Evolutionary conservation across 2,888 invertebrate genomes (phyloP).

Genomic region (Cephus runcator): DNA sequence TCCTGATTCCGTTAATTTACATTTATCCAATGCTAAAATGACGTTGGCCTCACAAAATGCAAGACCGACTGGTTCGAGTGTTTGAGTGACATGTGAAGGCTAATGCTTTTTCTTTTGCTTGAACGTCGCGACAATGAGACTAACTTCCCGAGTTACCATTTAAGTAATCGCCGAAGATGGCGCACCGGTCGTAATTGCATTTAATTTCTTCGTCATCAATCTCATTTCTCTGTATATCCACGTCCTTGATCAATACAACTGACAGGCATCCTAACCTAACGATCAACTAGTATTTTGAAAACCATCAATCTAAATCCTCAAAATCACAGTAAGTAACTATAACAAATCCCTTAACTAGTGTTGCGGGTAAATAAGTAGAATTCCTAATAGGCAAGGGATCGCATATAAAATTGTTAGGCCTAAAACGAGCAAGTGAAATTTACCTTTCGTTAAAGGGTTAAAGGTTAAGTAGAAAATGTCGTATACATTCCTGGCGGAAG

Average conservation of each 20-base stretch:
- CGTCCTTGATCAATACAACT: constrained; percentile 5
- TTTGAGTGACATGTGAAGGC: constrained; percentile 17
- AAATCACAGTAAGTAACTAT: neutral
- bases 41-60: constrained; percentile 1
- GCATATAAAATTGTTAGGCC: neutral
- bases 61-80: neutral
- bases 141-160: constrained; percentile 14
- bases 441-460: constrained; percentile 35
- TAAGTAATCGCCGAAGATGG: constrained; percentile 24
- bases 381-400: neutral
- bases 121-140: constrained; percentile 11
- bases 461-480: constrained; percentile 56
- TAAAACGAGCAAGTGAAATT: neutral
- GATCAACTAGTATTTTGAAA: neutral
- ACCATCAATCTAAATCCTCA: neutral
- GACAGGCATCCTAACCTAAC: neutral
- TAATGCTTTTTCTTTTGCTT: constrained; percentile 12
- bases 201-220: constrained; percentile 12
- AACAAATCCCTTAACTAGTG: neutral
- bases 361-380: neutral
- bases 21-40: neutral
- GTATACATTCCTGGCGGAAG: constrained; percentile 35
- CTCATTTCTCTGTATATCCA: constrained; percentile 6
- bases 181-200: constrained; percentile 25
- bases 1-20: neutral